These are phyloP conservation scores for Megaceryle maxima DNA, from an alignment of 2,113 vertebrate genomes.

Conservation along the genomic window DNA sequence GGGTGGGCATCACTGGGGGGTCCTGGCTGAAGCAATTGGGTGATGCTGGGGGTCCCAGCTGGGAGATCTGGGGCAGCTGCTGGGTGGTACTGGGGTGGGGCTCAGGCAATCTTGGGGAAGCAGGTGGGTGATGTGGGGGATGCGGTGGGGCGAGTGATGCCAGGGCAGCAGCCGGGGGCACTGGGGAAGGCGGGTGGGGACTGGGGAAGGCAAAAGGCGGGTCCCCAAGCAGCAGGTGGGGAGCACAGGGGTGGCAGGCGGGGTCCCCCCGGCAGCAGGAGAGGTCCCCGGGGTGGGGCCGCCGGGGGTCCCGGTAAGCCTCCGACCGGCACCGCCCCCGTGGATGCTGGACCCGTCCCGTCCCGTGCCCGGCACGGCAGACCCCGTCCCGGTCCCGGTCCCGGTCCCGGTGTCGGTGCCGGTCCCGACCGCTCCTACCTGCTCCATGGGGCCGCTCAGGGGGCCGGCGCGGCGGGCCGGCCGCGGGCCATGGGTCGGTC, in stretches of 20 bases:
- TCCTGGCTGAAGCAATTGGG: neutral
- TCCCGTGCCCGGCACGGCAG: too few relatives aligned
- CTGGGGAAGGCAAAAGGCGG: neutral
- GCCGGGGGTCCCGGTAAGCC: too few relatives aligned
- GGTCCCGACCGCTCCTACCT: constrained; percentile 40
- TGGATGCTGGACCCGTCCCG: neutral
- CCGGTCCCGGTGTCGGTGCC: neutral
- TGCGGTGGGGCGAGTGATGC: neutral
- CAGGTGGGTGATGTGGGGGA: neutral
- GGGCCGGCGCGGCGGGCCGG: neutral
- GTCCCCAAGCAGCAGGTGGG: neutral
- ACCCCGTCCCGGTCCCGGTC: neutral
- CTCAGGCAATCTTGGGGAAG: too few relatives aligned
- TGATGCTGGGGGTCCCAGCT: neutral
- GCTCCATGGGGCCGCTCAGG: constrained; percentile 56
- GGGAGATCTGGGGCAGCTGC: neutral
- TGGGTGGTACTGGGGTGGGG: neutral
- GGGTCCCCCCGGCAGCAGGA: neutral
- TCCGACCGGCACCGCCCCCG: too few relatives aligned
- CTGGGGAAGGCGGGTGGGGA: neutral
- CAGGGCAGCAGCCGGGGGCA: neutral
- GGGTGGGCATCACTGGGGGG: neutral
- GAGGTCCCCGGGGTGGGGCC: too few relatives aligned
- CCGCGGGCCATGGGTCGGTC: neutral
- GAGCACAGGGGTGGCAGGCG: neutral